phyloP scores from a whole-genome alignment of 1,140 invertebrate species.

The Lepidurus apus region DNA sequence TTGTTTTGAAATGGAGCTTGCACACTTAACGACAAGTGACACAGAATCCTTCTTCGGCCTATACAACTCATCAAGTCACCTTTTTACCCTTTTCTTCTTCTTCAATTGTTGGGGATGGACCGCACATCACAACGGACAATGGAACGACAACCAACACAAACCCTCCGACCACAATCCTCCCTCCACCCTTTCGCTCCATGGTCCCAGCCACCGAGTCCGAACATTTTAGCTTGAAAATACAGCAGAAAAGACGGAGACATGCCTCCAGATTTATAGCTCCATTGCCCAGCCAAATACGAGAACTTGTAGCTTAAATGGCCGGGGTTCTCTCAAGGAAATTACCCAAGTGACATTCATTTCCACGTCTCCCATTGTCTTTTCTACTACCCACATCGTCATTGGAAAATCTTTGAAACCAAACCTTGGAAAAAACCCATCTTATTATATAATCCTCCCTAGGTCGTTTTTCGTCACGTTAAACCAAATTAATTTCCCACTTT shows the following conservation, averaged over 20 bases:
- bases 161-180: neutral
- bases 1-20: slow-evolving; percentile 17
- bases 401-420: too few relatives aligned
- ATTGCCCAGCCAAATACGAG: neutral
- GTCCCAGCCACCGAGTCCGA: neutral
- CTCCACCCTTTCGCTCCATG: neutral
- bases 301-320: neutral
- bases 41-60: slow-evolving; percentile 4
- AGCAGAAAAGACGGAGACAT: neutral
- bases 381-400: neutral
- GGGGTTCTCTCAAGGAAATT: neutral
- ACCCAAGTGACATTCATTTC: slow-evolving; percentile 9
- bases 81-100: neutral
- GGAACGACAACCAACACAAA: slow-evolving; percentile 1
- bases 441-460: neutral
- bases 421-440: neutral
- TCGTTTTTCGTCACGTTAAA: slow-evolving; percentile 20
- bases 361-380: neutral
- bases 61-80: neutral
- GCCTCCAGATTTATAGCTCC: neutral
- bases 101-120: neutral
- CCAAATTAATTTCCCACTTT: neutral
- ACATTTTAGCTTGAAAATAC: neutral
- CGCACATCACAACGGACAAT: neutral
- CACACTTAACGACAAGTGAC: slow-evolving; percentile 3